Evolutionary conservation across 2,113 vertebrate genomes (phyloP).

Genomic region (Pelodiscus sinensis): DNA sequence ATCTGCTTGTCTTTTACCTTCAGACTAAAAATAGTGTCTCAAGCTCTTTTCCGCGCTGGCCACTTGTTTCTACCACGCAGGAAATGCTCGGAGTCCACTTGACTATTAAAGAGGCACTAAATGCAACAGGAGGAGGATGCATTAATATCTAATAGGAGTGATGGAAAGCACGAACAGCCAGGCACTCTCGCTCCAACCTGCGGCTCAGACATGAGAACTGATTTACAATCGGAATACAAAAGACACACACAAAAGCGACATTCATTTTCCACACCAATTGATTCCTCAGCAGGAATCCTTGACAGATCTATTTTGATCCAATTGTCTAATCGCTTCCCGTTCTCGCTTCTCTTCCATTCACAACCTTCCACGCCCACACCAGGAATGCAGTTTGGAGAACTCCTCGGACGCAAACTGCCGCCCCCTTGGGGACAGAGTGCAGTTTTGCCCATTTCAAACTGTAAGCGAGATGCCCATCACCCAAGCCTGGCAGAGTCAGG

Average conservation of each 20-base stretch:
- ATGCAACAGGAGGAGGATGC: constrained; percentile 19
- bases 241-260: constrained; percentile 61
- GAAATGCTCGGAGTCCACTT: constrained; percentile 59
- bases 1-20: neutral
- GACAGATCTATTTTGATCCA: constrained; percentile 81
- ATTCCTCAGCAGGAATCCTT: constrained; percentile 74
- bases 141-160: constrained; percentile 71
- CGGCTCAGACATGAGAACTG: constrained; percentile 45
- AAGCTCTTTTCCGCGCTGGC: constrained; percentile 42
- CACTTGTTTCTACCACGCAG: constrained; percentile 41
- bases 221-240: constrained; percentile 65
- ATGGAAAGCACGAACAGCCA: constrained; percentile 47
- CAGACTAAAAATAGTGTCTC: neutral
- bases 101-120: constrained; percentile 56
- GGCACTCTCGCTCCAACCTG: constrained; percentile 26
- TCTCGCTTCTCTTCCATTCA: constrained; percentile 71
- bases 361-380: constrained; percentile 73
- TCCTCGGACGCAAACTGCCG: constrained; percentile 66
- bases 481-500: constrained; percentile 54
- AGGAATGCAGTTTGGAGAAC: constrained; percentile 77
- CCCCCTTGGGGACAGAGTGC: constrained; percentile 47
- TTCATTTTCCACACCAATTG: constrained; percentile 68
- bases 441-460: constrained; percentile 28
- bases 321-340: constrained; percentile 78
- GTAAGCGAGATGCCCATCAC: constrained; percentile 35